Conservation (phyloP, 2,888 invertebrate species). For the Drosophila lacicola region DNA sequence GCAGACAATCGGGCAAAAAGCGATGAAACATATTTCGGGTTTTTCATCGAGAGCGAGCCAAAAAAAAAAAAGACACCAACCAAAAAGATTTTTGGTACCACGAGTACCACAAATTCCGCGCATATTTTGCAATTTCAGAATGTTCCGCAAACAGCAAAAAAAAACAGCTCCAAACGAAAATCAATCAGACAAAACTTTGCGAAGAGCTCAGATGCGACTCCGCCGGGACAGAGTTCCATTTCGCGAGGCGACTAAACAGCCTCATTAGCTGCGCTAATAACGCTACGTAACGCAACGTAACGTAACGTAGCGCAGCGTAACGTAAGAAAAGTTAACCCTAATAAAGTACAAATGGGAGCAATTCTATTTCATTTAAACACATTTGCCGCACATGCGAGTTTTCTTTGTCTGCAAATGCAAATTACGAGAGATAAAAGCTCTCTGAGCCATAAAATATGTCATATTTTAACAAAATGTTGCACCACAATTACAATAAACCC, state of each 20-base stretch:
- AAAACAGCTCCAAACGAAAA: constrained; percentile 20
- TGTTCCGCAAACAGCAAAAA: constrained; percentile 29
- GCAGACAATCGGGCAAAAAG: constrained; percentile 63
- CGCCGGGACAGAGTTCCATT: constrained; percentile 3
- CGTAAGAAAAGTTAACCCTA: constrained; percentile 64
- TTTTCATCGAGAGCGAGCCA: constrained; percentile 29
- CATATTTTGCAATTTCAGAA: constrained; percentile 71
- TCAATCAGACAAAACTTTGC: constrained; percentile 43
- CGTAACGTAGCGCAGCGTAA: constrained; percentile 7
- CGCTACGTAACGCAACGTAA: constrained; percentile 3
- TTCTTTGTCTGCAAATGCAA: constrained; percentile 66
- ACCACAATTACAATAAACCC: constrained; percentile 81
- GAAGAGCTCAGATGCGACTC: neutral
- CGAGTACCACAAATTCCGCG: constrained; percentile 72
- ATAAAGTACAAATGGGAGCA: constrained; percentile 83
- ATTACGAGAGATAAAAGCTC: constrained; percentile 78
- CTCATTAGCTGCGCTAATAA: constrained; percentile 33
- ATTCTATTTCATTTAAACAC: constrained; percentile 77
- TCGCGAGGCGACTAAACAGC: constrained; percentile 57
- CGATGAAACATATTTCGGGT: constrained; percentile 53
- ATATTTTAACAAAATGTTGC: constrained; percentile 82
- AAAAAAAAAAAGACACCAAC: constrained; percentile 45
- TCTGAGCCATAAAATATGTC: constrained; percentile 83
- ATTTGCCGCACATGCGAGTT: constrained; percentile 44
- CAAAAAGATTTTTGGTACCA: constrained; percentile 55